Evolutionary conservation across 2,113 vertebrate species (phyloP).

Genomic region (Desmodus rotundus): DNA sequence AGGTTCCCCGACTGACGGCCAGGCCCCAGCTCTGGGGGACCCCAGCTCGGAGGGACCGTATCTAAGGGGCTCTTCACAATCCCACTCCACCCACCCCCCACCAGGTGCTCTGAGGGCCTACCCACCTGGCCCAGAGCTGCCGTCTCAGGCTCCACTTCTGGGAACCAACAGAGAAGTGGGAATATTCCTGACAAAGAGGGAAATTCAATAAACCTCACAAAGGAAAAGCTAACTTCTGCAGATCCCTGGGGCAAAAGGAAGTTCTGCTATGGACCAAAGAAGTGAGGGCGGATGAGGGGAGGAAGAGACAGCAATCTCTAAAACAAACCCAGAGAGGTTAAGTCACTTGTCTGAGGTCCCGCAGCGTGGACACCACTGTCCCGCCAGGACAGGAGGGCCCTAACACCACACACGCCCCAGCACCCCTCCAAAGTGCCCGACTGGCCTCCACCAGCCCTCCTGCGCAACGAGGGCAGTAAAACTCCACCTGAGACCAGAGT

Average conservation of each 20-base stretch:
- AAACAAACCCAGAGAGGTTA: not conserved
- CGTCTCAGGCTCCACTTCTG: not conserved
- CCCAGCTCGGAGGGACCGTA: not conserved
- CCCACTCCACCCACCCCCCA: too few relatives aligned
- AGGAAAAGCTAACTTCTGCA: not conserved
- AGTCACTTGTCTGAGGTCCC: not conserved
- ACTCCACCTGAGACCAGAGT: not conserved
- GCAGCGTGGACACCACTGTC: not conserved
- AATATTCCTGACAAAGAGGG: not conserved
- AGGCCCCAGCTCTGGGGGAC: too few relatives aligned
- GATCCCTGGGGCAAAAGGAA: not conserved
- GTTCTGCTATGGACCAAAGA: not conserved
- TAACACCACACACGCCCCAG: not conserved
- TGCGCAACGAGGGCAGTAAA: not conserved
- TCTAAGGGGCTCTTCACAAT: too few relatives aligned
- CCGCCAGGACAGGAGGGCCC: not conserved
- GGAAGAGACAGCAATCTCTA: not conserved
- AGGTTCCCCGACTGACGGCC: not conserved
- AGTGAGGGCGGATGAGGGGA: rapidly evolving
- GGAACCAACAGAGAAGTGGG: rapidly evolving
- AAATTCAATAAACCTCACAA: not conserved
- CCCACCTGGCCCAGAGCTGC: too few relatives aligned
- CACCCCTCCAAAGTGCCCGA: not conserved
- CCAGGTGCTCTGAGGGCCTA: not conserved
- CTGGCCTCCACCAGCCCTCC: not conserved